Evolutionary conservation across 2,888 invertebrate species (phyloP), one percentile per base, ranked within the genome.

Genomic region (Tachina fera): DNA sequence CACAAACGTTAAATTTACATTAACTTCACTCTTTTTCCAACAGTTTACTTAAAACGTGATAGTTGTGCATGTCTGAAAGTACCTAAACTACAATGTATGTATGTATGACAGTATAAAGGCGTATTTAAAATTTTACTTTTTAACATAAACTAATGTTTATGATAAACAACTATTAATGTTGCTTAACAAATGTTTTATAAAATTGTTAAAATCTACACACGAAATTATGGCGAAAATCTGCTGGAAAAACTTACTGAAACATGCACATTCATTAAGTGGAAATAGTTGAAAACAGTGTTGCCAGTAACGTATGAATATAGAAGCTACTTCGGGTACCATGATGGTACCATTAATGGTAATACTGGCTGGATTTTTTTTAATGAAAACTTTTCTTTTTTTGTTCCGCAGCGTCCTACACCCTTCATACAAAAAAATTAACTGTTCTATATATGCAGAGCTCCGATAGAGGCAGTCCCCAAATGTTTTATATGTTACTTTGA

Each of bases 131-230:
- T 9, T 80, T 56, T 65, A n/a, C 43, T 67, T 81, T 31, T 74
- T n/a, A 68, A 39, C 58, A n/a, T 49, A 58, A 72, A 67, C 72
- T 65, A 58, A 49, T 80, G 49, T 65, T 72, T 74, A 60, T 41
- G 61, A 74, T 68, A 74, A 80, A 74, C 65, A 74, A 22, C 43
- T 45, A 49, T 78, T 74, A 70, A 78, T 61, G 63, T 78, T 71
- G 61, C 70, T 70, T 75, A 83, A 70, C 79, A 79, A 84, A 84
- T 76, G 78, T 74, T 74, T 67, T 61, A 31, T 31, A 74, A 80
- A 68, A 75, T 68, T 19, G 19, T 51, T 11, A 39, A 49, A 65
- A 39, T 49, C 16, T 22, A 16, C 31, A 31, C 16, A 10, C 22
- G 51, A 71, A 71, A 43, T 60, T 77, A 67, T 71, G 41, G 16